Percentiles rank a stretch among this genome's conserved stretches.
Conservation (phyloP, 1,140 invertebrate genomes). For the Drosophila cardini region DNA sequence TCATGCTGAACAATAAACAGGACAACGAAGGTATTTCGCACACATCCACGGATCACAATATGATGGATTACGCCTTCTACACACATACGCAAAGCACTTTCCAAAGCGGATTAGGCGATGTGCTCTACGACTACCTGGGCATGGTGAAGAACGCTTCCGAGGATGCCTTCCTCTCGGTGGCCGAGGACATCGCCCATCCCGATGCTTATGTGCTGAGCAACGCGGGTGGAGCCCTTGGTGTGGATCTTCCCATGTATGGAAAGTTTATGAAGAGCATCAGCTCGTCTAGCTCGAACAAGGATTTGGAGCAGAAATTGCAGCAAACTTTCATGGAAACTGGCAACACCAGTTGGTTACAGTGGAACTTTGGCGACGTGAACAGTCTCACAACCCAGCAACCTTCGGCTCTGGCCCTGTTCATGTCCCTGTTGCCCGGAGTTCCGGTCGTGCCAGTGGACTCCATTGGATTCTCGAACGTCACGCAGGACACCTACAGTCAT, state of each 20-base stretch:
- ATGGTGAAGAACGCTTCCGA: conserved; percentile 86
- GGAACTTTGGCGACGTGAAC: conserved; percentile 69
- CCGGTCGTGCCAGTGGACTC: conserved; percentile 88
- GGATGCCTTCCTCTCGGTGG: conserved; percentile 82
- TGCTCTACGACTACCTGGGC: conserved; percentile 87
- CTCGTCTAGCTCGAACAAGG: conserved; percentile 33
- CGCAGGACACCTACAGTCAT: conserved; percentile 61
- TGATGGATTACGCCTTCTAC: conserved; percentile 87
- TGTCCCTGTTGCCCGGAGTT: conserved; percentile 90
- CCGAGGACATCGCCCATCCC: conserved; percentile 68
- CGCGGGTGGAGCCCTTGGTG: conserved; percentile 45
- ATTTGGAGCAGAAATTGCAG: conserved; percentile 54
- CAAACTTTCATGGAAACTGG: conserved; percentile 43
- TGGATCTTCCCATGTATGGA: conserved; percentile 79
- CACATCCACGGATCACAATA: conserved; percentile 46
- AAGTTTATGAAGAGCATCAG: conserved; percentile 62
- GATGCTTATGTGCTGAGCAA: conserved; percentile 57
- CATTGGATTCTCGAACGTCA: conserved; percentile 71
- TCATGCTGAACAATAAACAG: conserved; percentile 87
- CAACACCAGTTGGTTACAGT: conserved; percentile 77
- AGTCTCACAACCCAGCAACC: conserved; percentile 53
- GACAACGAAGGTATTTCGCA: conserved; percentile 84
- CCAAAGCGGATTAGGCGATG: conserved; percentile 85
- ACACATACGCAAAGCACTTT: conserved; percentile 87
- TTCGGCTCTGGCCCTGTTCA: conserved; percentile 87